Evolutionary conservation across 2,888 invertebrate species (phyloP), one percentile per base, ranked within the genome.

Genomic region (Rotaria macrura): DNA sequence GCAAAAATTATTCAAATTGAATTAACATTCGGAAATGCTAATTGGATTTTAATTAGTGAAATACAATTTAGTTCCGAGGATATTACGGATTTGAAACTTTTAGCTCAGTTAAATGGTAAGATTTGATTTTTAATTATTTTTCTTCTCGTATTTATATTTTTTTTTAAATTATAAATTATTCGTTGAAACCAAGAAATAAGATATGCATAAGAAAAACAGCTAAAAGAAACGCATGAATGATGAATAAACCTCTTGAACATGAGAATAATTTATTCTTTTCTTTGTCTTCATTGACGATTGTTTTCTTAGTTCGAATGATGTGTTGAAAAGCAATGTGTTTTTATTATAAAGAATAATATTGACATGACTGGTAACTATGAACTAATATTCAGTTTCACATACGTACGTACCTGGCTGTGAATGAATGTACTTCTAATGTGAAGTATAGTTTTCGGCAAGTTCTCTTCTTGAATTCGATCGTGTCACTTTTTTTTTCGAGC

Each of bases 11-110:
- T 96, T 87, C 94, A 94, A n/a, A 79, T 79, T 5, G 40, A 40
- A 43, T 79, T 79, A 79, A 79, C 79, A 40, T 79, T 79, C 43
- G 79, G 43, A 43, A 65, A 94, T 6, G 93, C 94, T 29, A 92
- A 94, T 85, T 96, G 96, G 96, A 94, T 96, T 88, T 93, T 96
- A 91, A 93, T 96, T 89, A 95, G 95, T 91, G 96, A 96, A 91
- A 93, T 96, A 87, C 93, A 94, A 86, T 96, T 96, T 90, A 94
- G 94, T 88, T 95, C 95, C 88, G 93, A 95, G 95, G 43, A 40
- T n/a, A 79, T 79, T 79, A 9, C 91, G 91, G 92, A 85, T 55
- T 7, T 34, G 52, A 57, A 25, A 52, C 25, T 79, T 25, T 43
- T 79, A 14, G 5, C 79, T 6, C 34, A 65, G 38, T 65, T 65